phyloP scores from a whole-genome alignment of 2,888 invertebrate species.

The Campaea margaritaria region DNA sequence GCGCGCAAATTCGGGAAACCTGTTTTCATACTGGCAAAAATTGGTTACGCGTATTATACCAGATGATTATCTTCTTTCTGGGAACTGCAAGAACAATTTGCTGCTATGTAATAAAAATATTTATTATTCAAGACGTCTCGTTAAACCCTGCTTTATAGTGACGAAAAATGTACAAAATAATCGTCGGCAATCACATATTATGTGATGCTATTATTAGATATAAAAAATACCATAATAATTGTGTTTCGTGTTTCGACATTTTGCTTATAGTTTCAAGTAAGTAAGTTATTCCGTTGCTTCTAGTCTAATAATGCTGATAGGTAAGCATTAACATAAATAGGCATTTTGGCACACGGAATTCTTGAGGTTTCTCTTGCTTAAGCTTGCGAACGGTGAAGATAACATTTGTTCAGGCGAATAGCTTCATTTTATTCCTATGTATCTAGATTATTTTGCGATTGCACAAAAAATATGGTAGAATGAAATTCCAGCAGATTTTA shows the following conservation, averaged over 20 bases:
- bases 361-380: conserved; percentile 16
- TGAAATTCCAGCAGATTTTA: not conserved
- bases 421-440: conserved; percentile 12
- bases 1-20: not conserved
- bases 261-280: not conserved
- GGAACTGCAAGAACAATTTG: no score
- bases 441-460: conserved; percentile 3
- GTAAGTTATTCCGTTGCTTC: not conserved
- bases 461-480: not conserved
- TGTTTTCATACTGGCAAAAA: no score
- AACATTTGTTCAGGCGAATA: conserved; percentile 16
- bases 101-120: no score
- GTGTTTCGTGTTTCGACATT: not conserved
- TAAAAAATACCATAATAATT: no score
- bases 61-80: no score
- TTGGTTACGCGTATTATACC: no score
- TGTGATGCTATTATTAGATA: no score
- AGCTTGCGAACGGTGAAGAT: conserved; percentile 9
- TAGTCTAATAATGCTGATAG: conserved; percentile 10
- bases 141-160: no score
- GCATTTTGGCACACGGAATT: conserved; percentile 27
- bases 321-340: conserved; percentile 24
- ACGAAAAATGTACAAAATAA: no score
- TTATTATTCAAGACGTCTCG: no score
- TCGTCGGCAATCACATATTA: no score